Percentiles rank a stretch among this genome's conserved stretches.
phyloP scores from a whole-genome alignment of 2,797 vertebrate species.

The Hapalemur alaotrensis region DNA sequence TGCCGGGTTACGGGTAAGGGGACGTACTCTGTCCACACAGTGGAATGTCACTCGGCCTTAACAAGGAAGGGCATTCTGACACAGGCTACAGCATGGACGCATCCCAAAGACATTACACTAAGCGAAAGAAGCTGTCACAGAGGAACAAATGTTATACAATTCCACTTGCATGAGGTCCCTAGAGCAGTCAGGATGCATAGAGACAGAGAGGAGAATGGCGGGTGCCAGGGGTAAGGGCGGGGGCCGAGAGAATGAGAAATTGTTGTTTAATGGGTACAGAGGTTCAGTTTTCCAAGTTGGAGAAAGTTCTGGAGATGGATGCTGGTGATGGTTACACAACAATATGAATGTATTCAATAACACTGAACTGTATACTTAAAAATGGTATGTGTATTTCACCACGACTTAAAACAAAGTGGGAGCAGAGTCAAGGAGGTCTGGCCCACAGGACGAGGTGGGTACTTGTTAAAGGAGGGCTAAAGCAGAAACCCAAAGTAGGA shows the following conservation, averaged over 20 bases:
- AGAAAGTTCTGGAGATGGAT: not conserved
- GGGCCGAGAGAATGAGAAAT: not conserved
- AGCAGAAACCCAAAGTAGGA: not conserved
- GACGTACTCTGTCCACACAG: fast-evolving
- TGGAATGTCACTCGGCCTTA: fast-evolving
- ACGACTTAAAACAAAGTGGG: not conserved
- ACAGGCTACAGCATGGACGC: not conserved
- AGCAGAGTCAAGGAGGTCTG: not conserved
- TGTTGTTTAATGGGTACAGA: not conserved
- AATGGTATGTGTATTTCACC: not conserved
- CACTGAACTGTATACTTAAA: not conserved
- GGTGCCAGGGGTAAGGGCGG: too few relatives aligned
- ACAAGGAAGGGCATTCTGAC: not conserved
- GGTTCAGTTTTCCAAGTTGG: not conserved
- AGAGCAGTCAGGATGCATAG: not conserved
- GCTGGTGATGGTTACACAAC: not conserved
- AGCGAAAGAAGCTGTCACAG: not conserved
- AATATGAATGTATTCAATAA: not conserved
- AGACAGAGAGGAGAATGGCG: not conserved
- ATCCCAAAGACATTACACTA: not conserved
- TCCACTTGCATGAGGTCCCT: not conserved
- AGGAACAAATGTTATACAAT: not conserved
- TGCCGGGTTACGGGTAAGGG: fast-evolving
- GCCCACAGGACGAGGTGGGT: not conserved
- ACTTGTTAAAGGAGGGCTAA: not conserved